Base-by-base conservation (phyloP, 2,888 invertebrate species). In the Tetranychus truncatus region DNA sequence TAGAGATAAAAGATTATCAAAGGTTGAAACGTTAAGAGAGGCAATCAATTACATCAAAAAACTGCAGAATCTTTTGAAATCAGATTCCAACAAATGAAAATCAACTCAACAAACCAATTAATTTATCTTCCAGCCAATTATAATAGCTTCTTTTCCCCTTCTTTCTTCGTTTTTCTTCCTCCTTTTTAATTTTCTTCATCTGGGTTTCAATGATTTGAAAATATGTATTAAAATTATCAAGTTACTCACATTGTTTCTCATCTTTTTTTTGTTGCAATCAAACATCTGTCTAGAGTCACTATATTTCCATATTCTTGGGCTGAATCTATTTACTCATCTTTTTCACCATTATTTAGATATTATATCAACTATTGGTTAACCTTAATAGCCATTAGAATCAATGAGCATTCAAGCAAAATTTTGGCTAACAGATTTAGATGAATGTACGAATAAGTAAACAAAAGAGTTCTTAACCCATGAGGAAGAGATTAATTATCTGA, bases 401-500 rank as follows among this genome's bases (percentile, higher is more conserved):
- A 55, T 15, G 15, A 9, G 9, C 55, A 9, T 55, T 15, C 15
- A 9, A 55, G 15, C 55, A 55, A 15, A 55, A 55, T 15, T 55
- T 24, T 55, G 7, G 55, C 11, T 55, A 55, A 55, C 15, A 55
- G 55, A 55, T 55, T 55, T 55, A 15, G 15, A 55, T 15, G 9
- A 15, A 55, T 55, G 7, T 15, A 55, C 9, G 15, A 55, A 55
- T 55, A 34, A 66, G 24, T 65, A 66, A 55, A 34, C 67, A 72
- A 75, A 44, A 66, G 66, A 75, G 77, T 77, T 82, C 89, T 89
- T 81, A 89, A 87, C 34, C 34, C 34, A 34, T 34, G 34, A 34
- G 34, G 4, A 34, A 34, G 34, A 34, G 34, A 34, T 34, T 34
- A 34, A 34, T 34, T 34, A 34, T 34, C 34, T 34, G 34, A 34